Evolutionary conservation across 1,140 invertebrate genomes (phyloP), one percentile per base, ranked within the genome.

Genomic region (Samia ricini): DNA sequence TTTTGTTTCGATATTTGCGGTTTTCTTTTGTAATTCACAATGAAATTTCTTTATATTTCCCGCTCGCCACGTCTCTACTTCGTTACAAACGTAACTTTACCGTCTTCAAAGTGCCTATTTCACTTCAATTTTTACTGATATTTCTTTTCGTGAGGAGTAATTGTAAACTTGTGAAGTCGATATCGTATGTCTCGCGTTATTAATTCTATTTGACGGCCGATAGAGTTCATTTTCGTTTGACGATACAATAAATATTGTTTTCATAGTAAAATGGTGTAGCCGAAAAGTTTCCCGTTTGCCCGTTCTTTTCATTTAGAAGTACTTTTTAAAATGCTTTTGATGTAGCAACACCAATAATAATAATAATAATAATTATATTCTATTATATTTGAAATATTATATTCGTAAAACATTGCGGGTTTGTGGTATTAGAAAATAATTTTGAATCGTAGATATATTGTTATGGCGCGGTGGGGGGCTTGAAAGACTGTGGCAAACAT

Each of bases 1-100:
- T 57, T 68, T 72, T 72, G 66, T 69, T 66, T 66, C 64, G 63
- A 72, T 72, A 64, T 66, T 66, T 72, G 70, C 60, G 66, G 70
- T 72, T 67, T 64, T 66, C 70, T 72, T 72, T 72, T 68, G 66
- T 69, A 68, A 66, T 61, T 60, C 56, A 60, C 52, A 69, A 65
- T 26, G 70, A 68, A 68, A 72, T 69, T 59, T 72, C 63, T 72
- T 65, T 72, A 66, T 72, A 42, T 42, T 42, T 3, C n/a, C n/a
- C n/a, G n/a, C n/a, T n/a, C 33, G 4, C 33, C 33, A 8, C 33
- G 33, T 15, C 12, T 42, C 33, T 42, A 2, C 15, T 4, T 4
- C 26, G 26, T 26, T 42, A 15, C 33, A 42, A 42, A 42, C 10
- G 12, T 42, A 42, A 12, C n/a, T 42, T 42, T 42, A 42, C 4